These are phyloP conservation scores for Mus musculus DNA, from an alignment of 2,113 vertebrate genomes.

Conservation along the genomic window GRCm39 chr5:71917001-71917500, in stretches of 20 bases:
- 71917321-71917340: neutral
- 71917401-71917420: neutral
- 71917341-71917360: neutral
- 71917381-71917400: neutral
- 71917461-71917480: neutral
- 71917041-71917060: neutral
- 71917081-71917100: neutral
- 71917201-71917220: neutral
- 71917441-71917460: neutral
- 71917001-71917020: slow-evolving; percentile 13
- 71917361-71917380: neutral
- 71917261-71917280: slow-evolving; percentile 11
- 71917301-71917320: neutral
- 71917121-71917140: slow-evolving; percentile 4
- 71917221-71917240: neutral
- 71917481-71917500: neutral
- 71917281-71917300: neutral
- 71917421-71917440: neutral
- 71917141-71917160: neutral
- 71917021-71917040: neutral
- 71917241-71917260: neutral
- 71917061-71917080: neutral
- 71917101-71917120: neutral
- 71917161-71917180: neutral
- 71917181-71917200: too few species aligned